Conservation (phyloP, 2,113 vertebrate genomes). For the Brachyhypopomus gauderio region DNA sequence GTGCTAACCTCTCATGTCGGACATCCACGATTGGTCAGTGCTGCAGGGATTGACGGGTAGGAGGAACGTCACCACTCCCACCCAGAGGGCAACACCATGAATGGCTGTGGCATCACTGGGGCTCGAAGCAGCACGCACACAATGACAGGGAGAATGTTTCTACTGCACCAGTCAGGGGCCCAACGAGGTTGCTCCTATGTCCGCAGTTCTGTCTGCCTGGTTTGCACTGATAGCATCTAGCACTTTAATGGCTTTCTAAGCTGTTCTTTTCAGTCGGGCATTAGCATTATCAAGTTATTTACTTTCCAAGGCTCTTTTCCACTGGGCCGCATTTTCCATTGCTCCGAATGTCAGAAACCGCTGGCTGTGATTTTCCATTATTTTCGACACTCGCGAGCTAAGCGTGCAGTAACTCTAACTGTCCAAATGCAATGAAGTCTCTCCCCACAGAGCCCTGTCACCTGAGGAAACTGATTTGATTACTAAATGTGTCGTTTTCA, state of each 20-base stretch:
- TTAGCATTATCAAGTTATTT: conserved; percentile 78
- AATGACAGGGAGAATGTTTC: too few species aligned
- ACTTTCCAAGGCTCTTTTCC: conserved; percentile 80
- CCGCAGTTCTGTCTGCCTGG: conserved; percentile 68
- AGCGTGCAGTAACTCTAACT: conserved; percentile 51
- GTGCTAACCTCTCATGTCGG: too few species aligned
- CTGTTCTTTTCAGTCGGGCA: conserved; percentile 68
- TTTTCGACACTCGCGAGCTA: conserved; percentile 64
- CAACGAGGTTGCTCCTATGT: conserved; percentile 58
- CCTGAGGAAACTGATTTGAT: conserved; percentile 6
- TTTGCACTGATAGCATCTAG: conserved; percentile 79
- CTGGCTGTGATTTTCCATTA: conserved; percentile 77
- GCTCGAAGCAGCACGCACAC: too few species aligned
- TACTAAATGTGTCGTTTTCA: conserved; percentile 20
- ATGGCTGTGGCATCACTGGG: too few species aligned
- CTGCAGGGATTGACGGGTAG: too few species aligned
- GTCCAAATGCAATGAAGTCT: conserved; percentile 28
- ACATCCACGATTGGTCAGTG: too few species aligned
- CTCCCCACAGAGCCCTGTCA: not conserved
- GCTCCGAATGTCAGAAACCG: conserved; percentile 71
- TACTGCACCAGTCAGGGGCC: conserved; percentile 15
- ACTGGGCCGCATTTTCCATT: conserved; percentile 79
- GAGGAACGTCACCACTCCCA: too few species aligned
- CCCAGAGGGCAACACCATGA: too few species aligned
- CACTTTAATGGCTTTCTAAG: conserved; percentile 75